Base-by-base conservation (phyloP, 2,113 vertebrate species). In the Scytalopus superciliaris region DNA sequence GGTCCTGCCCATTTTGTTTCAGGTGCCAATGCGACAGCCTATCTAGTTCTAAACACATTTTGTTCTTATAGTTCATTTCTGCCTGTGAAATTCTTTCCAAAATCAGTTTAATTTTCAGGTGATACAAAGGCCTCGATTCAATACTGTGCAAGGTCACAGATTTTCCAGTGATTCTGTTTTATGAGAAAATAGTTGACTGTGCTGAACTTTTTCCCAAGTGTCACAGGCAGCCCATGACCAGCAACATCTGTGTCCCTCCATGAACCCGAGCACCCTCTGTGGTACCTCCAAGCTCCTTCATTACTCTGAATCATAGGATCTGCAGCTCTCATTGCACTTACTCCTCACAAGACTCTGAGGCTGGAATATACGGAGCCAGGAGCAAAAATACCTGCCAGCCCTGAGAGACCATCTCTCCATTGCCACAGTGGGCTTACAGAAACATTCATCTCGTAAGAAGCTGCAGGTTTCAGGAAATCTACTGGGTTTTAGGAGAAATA, bases 181-280 rank as follows among this genome's bases (percentile, higher is more conserved):
- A 77, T 39, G 39, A 66, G 42, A 66, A 68, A 67, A 7, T 22
- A 39, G 13, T 3, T 5, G 6, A 50, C 18, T 72, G 40, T 35
- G 53, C 35, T 56, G 30, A 56, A 47, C 8, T 19, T 67, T 21
- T 63, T 22, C 56, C 49, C 23, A 66, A 11, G 42, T 19, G 37
- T 12, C 52, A 42, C 7, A 53, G 69, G 42, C n/a, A 59, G 25
- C 30, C 33, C 19, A 14, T n/a, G 37, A 40, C 17, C 39, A 84
- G 31, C 16, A 39, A 18, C 0, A 3, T 21, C 14, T 24, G 5
- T 30, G 39, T 42, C 31, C 39, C 33, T 53, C 44, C 1, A 1
- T 0, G 2, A 75, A 27, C 80, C 27, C 22, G 23, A 57, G 42
- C 53, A 53, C 4, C 8, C 10, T 3, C 27, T 3, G 0, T 27